Percentiles rank a stretch among this genome's conserved stretches.
phyloP scores from a whole-genome alignment of 2,797 vertebrate genomes.

The Chaunax sp. region DNA sequence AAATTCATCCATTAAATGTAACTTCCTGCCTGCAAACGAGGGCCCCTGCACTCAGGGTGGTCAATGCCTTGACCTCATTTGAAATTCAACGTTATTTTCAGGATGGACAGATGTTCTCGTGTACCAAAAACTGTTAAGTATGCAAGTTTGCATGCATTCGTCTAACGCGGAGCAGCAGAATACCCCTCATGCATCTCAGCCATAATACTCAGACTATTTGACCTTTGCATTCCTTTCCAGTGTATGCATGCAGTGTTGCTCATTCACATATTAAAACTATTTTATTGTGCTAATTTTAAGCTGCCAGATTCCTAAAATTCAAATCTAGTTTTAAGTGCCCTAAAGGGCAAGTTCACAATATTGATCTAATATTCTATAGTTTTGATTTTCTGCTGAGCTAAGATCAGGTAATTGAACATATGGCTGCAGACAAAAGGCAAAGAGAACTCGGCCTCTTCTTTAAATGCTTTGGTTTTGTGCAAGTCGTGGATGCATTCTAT shows the following conservation, averaged over 20 bases:
- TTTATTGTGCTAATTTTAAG: neutral
- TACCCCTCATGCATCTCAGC: neutral
- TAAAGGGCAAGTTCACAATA: neutral
- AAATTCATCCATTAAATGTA: constrained; percentile 22
- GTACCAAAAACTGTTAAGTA: neutral
- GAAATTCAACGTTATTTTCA: constrained; percentile 14
- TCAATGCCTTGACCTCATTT: constrained; percentile 20
- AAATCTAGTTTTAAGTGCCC: neutral
- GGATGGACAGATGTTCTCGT: constrained; percentile 20
- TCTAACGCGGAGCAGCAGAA: neutral
- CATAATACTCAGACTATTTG: neutral
- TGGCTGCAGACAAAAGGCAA: neutral
- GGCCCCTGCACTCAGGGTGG: constrained; percentile 38
- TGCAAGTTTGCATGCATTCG: neutral
- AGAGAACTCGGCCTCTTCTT: neutral
- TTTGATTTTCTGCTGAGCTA: neutral
- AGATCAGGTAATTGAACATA: too few species aligned
- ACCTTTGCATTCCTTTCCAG: constrained; percentile 7
- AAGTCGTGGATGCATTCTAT: constrained; percentile 12
- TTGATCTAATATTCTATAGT: neutral
- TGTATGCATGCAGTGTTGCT: neutral
- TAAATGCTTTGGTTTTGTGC: constrained; percentile 12
- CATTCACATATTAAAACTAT: constrained; percentile 2
- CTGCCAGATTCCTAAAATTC: neutral
- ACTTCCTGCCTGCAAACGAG: constrained; percentile 46